Percentiles rank a stretch among this genome's conserved stretches.
These are phyloP conservation scores for Gulo gulo DNA, from an alignment of 2,113 vertebrate species.

Conservation along the genomic window DNA sequence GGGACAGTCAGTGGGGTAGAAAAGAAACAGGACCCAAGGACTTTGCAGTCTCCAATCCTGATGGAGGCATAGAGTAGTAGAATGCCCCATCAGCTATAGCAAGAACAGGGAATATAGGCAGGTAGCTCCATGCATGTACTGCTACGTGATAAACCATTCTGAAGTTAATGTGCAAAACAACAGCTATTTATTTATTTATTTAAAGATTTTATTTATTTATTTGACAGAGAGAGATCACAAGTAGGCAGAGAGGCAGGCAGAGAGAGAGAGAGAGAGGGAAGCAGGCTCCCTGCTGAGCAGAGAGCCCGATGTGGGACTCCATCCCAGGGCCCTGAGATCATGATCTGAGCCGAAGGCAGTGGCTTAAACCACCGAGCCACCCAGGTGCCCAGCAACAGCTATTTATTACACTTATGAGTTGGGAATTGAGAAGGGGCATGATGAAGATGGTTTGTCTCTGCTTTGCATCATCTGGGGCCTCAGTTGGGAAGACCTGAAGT, in stretches of 20 bases:
- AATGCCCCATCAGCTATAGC: neutral
- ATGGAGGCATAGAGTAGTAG: neutral
- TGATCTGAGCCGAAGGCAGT: too few species aligned
- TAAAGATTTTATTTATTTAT: too few species aligned
- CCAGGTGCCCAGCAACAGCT: neutral
- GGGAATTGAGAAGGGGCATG: neutral
- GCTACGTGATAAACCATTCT: neutral
- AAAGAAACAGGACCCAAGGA: neutral
- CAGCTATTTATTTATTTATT: neutral
- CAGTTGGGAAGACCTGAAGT: neutral
- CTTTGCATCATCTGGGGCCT: neutral
- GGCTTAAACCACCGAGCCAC: too few species aligned
- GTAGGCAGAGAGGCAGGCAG: too few species aligned
- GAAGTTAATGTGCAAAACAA: neutral
- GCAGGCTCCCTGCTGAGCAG: too few species aligned
- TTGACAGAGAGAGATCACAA: too few species aligned
- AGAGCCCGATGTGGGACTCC: too few species aligned
- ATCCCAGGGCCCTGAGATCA: too few species aligned
- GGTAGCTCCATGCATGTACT: neutral
- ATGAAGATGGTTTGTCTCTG: neutral
- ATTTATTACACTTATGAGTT: neutral
- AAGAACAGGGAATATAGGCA: neutral
- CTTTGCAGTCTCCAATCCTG: neutral
- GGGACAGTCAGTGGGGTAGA: neutral
- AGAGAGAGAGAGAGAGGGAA: too few species aligned